Base-by-base conservation (phyloP, 1,140 invertebrate genomes). In the Zaprionus ornatus region DNA sequence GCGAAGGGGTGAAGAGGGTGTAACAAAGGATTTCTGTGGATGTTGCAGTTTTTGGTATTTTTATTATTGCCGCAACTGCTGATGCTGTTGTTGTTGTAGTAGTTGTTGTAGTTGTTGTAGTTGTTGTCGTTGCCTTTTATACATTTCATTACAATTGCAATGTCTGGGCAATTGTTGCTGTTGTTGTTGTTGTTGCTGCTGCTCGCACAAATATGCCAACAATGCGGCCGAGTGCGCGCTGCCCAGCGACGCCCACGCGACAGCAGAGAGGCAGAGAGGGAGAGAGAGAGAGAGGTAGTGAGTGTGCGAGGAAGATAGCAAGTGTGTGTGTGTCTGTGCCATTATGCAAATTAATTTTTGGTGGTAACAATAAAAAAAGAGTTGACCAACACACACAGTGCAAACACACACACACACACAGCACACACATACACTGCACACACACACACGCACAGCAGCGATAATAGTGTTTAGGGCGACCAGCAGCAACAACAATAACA, bases 321-420 rank as follows among this genome's bases (percentile, higher is more conserved):
- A 40, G 27, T 56, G 25, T 52, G 55, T 42, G 35, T 57, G 52
- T 67, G 55, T 56, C 45, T 73, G 48, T 66, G 59, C 62, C 78
- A 90, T 88, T 88, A 88, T 88, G 85, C 85, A 88, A 88, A 88
- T 88, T 88, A 88, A 90, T 88, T 88, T 88, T 90, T 75, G 85
- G 81, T 81, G 81, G 70, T 68, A 74, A 52, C 77, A 78, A 80
- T 70, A 81, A 79, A 84, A 68, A 65, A 54, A 65, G 23, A 72
- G 55, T 29, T 75, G 63, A 79, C 80, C 77, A 78, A 40, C 57
- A 52, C 50, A 59, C 42, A 59, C 27, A 52, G 66, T 17, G 63
- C 25, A 63, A 37, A 66, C 27, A 56, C 62, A 55, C 37, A 56
- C 50, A 74, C 45, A 72, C 55, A 45, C 21, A 48, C 19, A 54